Evolutionary conservation across 2,888 invertebrate species (phyloP), one percentile per base, ranked within the genome.

Genomic region (Folsomia candida): DNA sequence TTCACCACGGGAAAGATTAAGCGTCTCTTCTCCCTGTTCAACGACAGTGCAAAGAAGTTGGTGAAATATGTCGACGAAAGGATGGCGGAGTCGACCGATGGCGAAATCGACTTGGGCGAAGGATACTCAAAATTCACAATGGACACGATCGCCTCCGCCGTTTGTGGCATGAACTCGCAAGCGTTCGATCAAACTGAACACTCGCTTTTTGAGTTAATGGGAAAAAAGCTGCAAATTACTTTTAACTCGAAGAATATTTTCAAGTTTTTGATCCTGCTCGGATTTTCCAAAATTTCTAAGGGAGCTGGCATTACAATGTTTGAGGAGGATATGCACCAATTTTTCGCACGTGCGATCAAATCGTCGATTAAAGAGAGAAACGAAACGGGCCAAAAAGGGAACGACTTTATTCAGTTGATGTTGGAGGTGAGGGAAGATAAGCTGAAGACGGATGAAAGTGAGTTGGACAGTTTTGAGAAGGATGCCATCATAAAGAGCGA

Each of bases 1-100:
- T 91, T 90, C 81, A 87, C 90, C 0, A 86, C 89, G 0, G 88
- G 87, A 9, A 90, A 89, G 82, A 82, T 90, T 62, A 90, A 88
- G 81, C 85, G 83, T 1, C 89, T 90, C 88, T 89, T 88, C 77
- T 84, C 84, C 0, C 85, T 87, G 0, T 86, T 89, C 14, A 84
- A 87, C 54, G 83, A 86, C 47, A 87, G 88, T 68, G 87, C 87
- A 0, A 82, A 85, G 18, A 84, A 86, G 68, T 85, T 89, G 76
- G 81, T 85, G 1, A 80, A 82, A 4, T 85, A 86, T 68, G 83
- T 86, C 4, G 71, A 72, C 84, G 69, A 70, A 81, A 0, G 83
- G n/a, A 14, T 25, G 27, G 54, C 4, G 51, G 62, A 83, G 0
- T 14, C 14, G 4, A 4, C 25, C 27, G 25, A 59, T n/a, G 81